Conservation (phyloP, 2,888 invertebrate genomes). For the Zonitis immaculata region DNA sequence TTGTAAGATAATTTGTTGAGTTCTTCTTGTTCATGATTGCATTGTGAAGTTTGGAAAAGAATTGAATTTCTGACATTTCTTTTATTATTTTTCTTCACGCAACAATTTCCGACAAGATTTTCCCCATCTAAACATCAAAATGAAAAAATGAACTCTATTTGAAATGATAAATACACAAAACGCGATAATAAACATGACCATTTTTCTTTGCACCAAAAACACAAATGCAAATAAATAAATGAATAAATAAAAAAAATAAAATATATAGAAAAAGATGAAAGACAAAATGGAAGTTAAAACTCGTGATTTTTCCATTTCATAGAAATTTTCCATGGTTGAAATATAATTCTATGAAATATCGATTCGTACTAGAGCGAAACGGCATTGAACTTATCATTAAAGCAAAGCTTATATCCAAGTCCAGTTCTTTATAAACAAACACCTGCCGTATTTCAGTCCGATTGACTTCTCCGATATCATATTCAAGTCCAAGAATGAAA, state of each 20-base stretch:
- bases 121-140: too few species aligned
- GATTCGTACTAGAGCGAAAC: neutral
- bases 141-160: too few species aligned
- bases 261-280: neutral
- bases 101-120: too few species aligned
- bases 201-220: constrained; percentile 7
- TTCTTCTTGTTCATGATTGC: neutral
- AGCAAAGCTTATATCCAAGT: neutral
- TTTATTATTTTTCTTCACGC: too few species aligned
- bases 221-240: neutral
- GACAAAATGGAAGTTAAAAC: too few species aligned
- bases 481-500: constrained; percentile 17
- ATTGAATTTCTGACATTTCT: too few species aligned
- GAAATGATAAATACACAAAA: too few species aligned
- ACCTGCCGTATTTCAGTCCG: constrained; percentile 14
- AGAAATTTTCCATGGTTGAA: too few species aligned
- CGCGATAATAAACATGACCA: too few species aligned
- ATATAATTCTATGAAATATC: too few species aligned
- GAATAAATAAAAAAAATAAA: neutral
- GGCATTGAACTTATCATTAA: neutral
- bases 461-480: constrained; percentile 15
- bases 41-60: neutral
- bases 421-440: constrained; percentile 10
- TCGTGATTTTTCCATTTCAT: too few species aligned
- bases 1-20: neutral